A percentile compares a stretch with the other conserved stretches of the same genome.
Evolutionary conservation across 2,888 invertebrate genomes (phyloP).

Genomic region (Steinernema scapterisci): DNA sequence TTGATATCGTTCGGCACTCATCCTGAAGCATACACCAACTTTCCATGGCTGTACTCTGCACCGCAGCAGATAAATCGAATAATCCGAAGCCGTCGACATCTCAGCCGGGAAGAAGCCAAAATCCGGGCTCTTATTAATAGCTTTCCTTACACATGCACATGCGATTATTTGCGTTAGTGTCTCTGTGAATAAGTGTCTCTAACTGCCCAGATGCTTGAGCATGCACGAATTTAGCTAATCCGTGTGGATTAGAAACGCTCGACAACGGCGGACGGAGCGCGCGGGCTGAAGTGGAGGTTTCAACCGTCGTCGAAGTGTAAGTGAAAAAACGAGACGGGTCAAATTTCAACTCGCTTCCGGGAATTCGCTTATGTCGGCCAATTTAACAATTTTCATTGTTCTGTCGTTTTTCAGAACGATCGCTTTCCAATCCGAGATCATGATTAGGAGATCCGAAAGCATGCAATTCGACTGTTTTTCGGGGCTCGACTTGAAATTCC

Average conservation of each 20-base stretch:
- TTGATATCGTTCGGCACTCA: slow-evolving; percentile 30
- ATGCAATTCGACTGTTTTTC: no score
- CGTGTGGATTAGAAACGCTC: slow-evolving; percentile 7
- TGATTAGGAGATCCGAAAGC: no score
- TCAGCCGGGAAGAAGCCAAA: slow-evolving; percentile 8
- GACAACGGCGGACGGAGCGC: background rate
- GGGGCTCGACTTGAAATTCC: no score
- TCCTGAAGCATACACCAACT: slow-evolving; percentile 17
- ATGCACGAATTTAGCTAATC: slow-evolving; percentile 25
- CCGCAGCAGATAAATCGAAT: slow-evolving; percentile 11
- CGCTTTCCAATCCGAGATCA: no score
- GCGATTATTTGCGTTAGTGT: slow-evolving; percentile 24
- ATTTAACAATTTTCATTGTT: no score
- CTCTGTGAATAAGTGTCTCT: slow-evolving; percentile 26
- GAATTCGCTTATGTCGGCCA: no score
- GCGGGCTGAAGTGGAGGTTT: background rate
- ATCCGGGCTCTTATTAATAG: slow-evolving; percentile 20
- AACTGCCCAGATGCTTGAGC: slow-evolving; percentile 24
- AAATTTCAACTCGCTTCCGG: no score
- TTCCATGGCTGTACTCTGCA: slow-evolving; percentile 11
- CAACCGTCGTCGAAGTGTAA: background rate
- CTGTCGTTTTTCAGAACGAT: no score
- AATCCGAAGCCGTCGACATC: slow-evolving; percentile 1
- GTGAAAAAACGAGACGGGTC: no score
- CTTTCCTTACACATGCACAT: slow-evolving; percentile 12